Base-by-base conservation (phyloP, 2,888 invertebrate species). In the Pemphredon lugubris region DNA sequence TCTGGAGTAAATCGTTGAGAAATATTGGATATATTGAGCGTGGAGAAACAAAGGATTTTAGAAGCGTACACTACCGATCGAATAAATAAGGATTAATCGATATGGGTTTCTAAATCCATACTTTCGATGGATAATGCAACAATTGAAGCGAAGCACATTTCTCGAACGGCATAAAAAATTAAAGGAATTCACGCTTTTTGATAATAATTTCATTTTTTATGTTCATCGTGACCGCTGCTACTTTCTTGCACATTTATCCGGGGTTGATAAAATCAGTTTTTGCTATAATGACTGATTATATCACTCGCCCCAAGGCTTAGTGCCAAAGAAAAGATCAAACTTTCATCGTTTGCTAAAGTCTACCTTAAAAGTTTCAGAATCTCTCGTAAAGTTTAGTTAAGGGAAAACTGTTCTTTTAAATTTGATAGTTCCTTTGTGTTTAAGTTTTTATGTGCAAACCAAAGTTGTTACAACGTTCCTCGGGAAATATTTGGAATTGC, bases 381-480 rank as follows among this genome's bases (percentile, higher is more conserved):
- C 23, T 26, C 13, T 26, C 23, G 13, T 47, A 7, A 47, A 47
- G 23, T 47, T 47, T 47, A 11, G 23, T 23, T 11, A 26, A 23
- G 23, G 45, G 6, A 26, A 23, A 23, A 21, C 45, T 47, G 45
- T 11, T 47, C 23, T 47, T 47, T 23, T 26, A 23, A 47, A 47
- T 47, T 47, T n/a, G 44, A 44, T 47, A 26, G 26, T 47, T 6
- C 23, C 26, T 26, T 13, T 20, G 16, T 3, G 4, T 20, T 42
- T 11, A 7, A 20, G 16, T 5, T 42, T 42, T 42, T 4, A 37
- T 30, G 30, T 9, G 6, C n/a, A 37, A 37, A 13, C 37, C 4
- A 13, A 11, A 37, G n/a, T 1, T n/a, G 4, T 13, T 37, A 4
- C 37, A 37, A n/a, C 1, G 37, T 7, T 37, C 30, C 9, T 6